phyloP scores from a whole-genome alignment of 2,113 vertebrate genomes.

The Cynoglossus semilaevis region DNA sequence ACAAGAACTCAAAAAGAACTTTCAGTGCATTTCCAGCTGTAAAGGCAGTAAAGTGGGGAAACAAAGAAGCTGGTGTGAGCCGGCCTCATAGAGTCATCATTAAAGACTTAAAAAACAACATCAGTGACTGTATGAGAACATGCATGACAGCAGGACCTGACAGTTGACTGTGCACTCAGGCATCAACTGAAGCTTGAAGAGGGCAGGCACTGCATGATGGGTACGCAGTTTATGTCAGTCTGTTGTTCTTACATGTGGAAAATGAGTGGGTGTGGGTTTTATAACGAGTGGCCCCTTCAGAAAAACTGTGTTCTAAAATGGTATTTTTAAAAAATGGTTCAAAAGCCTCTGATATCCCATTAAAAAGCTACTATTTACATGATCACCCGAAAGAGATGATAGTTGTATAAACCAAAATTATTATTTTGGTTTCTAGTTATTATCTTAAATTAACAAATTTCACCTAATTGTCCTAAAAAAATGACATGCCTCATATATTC shows the following conservation, averaged over 20 bases:
- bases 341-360: too few species aligned
- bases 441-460: too few species aligned
- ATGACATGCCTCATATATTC: too few species aligned
- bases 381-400: too few species aligned
- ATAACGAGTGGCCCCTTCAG: conserved; percentile 15
- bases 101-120: conserved; percentile 37
- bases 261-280: conserved; percentile 33
- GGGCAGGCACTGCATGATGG: conserved; percentile 10
- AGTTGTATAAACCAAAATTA: too few species aligned
- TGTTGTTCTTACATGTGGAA: conserved; percentile 40
- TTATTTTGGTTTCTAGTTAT: too few species aligned
- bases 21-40: conserved; percentile 21
- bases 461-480: too few species aligned
- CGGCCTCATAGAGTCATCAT: conserved; percentile 51
- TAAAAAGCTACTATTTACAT: too few species aligned
- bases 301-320: too few species aligned
- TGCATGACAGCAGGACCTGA: conserved; percentile 59
- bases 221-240: conserved; percentile 5
- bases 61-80: conserved; percentile 48
- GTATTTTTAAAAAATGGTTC: too few species aligned
- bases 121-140: conserved; percentile 5
- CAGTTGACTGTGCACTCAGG: conserved; percentile 23
- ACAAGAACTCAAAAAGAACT: conserved; percentile 30
- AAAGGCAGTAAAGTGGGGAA: conserved; percentile 24
- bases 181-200: conserved; percentile 42